phyloP scores from a whole-genome alignment of 2,888 invertebrate genomes.

The Coelopa pilipes region DNA sequence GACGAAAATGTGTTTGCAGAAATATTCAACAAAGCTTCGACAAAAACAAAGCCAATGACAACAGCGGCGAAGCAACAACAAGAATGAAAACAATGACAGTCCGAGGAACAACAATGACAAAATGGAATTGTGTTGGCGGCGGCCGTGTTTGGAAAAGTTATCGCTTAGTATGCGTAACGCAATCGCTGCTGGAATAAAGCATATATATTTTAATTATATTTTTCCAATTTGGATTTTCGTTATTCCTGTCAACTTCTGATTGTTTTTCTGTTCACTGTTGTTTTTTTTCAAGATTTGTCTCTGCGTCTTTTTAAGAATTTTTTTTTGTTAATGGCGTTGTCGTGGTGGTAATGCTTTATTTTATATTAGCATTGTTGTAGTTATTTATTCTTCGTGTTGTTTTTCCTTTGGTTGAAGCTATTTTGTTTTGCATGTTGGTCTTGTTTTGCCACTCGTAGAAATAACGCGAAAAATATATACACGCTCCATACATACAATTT shows the following conservation, averaged over 20 bases:
- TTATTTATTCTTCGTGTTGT: no score
- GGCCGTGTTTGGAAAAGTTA: slow-evolving; percentile 26
- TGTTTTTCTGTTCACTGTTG: no score
- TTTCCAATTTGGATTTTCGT: not conserved
- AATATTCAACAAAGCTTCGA: not conserved
- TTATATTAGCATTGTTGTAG: no score
- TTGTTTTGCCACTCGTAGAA: not conserved
- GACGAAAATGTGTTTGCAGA: slow-evolving; percentile 5
- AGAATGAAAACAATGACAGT: no score
- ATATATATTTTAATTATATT: slow-evolving; percentile 9
- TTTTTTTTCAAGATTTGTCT: not conserved
- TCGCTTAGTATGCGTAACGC: slow-evolving; percentile 35
- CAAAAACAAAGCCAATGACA: not conserved
- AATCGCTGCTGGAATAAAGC: slow-evolving; percentile 31
- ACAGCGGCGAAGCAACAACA: no score
- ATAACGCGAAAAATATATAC: slow-evolving; percentile 2
- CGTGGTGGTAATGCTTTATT: no score
- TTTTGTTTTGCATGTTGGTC: no score
- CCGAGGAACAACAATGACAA: slow-evolving; percentile 7
- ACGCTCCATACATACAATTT: not conserved
- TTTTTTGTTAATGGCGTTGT: no score
- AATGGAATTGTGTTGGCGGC: slow-evolving; percentile 15
- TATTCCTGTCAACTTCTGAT: not conserved
- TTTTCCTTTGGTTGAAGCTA: no score
- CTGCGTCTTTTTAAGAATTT: not conserved